Evolutionary conservation across 2,113 vertebrate species (phyloP).

Genomic region (Harpagus bidentatus): DNA sequence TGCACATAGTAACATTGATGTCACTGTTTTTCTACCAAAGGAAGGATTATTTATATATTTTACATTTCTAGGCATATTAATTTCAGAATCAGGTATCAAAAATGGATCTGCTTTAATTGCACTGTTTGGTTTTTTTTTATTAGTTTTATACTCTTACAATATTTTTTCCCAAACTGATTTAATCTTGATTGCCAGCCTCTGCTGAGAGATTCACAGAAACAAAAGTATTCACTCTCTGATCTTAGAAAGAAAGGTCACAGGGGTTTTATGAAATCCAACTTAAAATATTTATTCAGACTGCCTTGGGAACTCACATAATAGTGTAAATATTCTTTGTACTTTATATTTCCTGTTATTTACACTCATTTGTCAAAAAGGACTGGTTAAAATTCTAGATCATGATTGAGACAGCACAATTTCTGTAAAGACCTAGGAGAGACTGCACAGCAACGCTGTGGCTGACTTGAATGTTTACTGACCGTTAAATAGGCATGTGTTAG

Average conservation of each 20-base stretch:
- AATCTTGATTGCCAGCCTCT: background rate
- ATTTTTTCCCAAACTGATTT: background rate
- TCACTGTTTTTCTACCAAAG: background rate
- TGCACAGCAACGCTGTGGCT: background rate
- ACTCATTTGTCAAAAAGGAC: background rate
- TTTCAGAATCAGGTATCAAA: background rate
- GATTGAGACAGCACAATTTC: background rate
- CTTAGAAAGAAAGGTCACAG: background rate
- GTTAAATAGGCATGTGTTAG: background rate
- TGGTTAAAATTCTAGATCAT: background rate
- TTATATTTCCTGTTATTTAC: background rate
- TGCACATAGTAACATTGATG: background rate
- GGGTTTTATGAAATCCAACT: background rate
- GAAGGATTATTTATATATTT: background rate
- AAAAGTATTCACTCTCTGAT: background rate
- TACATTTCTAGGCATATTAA: background rate
- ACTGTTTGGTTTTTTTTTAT: background rate
- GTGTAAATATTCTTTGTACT: background rate
- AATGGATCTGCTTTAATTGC: background rate
- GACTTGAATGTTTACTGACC: background rate
- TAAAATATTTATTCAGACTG: background rate
- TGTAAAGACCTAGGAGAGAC: background rate
- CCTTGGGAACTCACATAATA: background rate
- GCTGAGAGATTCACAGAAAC: background rate
- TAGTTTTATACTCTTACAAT: background rate